Evolutionary conservation across 2,113 vertebrate genomes (phyloP), one percentile per base, ranked within the genome.

Genomic region (Seriola quinqueradiata): DNA sequence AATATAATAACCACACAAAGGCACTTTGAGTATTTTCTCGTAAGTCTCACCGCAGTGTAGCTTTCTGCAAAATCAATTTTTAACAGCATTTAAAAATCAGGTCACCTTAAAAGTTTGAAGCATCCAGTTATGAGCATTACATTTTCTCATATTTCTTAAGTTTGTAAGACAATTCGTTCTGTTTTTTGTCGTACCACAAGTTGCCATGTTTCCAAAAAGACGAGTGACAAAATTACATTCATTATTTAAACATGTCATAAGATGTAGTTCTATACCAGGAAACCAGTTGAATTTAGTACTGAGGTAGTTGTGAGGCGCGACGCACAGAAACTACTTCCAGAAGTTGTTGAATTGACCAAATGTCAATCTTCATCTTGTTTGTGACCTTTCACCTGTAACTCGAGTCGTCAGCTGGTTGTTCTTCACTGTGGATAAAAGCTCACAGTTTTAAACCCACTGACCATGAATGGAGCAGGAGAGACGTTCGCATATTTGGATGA

Each of bases 401-500:
- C 14, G 67, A 58, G 3, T 36, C 6, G 55, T 66, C 42, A 58
- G 59, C 54, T 28, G 54, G 16, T 71, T 63, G 3, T 57, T 73
- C 48, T 36, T 5, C 59, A 16, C 38, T 40, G 23, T 32, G 46
- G 59, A 68, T 48, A 52, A 14, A 46, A 71, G 65, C 75, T 79
- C 64, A 10, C 11, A 1, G 13, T 66, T 86, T 80, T 17, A 70
- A 54, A 69, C 48, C 32, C 9, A 55, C n/a, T 48, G 71, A 81
- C 81, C 77, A 61, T 44, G 60, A 81, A 42, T 13, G 67, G 23
- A 70, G 54, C 73, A 54, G 19, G 40, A 60, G 84, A 61, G 13
- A 40, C 57, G 58, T 74, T 69, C 78, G 76, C 77, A 77, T 82
- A 80, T 82, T 70, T 83, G 46, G 60, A 52, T 87, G 88, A 83